Conservation (phyloP, 2,113 vertebrate species). For the Phyllostomus discolor region DNA sequence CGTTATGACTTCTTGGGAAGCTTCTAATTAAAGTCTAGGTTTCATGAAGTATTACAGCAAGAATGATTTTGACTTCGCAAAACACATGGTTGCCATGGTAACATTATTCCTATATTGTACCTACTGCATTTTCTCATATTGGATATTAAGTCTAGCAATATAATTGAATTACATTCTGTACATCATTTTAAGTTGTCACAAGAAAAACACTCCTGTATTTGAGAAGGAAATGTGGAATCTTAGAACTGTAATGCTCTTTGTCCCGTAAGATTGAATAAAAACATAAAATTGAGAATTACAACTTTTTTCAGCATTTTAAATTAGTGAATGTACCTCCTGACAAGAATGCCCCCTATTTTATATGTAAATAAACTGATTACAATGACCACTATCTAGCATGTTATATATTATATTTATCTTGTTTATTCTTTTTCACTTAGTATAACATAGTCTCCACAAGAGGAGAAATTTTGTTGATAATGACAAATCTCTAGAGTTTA, state of each 20-base stretch:
- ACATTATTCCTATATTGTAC: neutral
- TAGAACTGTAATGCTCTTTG: neutral
- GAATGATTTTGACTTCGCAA: neutral
- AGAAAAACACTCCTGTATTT: neutral
- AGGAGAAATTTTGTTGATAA: neutral
- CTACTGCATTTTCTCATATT: neutral
- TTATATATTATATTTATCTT: neutral
- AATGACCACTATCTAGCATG: neutral
- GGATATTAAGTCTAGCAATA: neutral
- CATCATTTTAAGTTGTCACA: neutral
- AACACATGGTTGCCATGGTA: slow-evolving; percentile 3
- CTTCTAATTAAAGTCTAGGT: neutral
- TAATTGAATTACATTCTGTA: neutral
- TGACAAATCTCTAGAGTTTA: neutral
- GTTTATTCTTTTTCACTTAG: neutral
- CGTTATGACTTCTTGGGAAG: neutral
- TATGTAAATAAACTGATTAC: neutral
- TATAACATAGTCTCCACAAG: neutral
- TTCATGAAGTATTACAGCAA: neutral
- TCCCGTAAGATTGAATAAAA: neutral
- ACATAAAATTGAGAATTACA: neutral
- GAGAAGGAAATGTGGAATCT: neutral
- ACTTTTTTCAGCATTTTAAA: neutral
- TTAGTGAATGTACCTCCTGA: neutral
- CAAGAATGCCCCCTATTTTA: neutral